Evolutionary conservation across 2,113 vertebrate genomes (phyloP), one percentile per base, ranked within the genome.

Genomic region (Cariama cristata): DNA sequence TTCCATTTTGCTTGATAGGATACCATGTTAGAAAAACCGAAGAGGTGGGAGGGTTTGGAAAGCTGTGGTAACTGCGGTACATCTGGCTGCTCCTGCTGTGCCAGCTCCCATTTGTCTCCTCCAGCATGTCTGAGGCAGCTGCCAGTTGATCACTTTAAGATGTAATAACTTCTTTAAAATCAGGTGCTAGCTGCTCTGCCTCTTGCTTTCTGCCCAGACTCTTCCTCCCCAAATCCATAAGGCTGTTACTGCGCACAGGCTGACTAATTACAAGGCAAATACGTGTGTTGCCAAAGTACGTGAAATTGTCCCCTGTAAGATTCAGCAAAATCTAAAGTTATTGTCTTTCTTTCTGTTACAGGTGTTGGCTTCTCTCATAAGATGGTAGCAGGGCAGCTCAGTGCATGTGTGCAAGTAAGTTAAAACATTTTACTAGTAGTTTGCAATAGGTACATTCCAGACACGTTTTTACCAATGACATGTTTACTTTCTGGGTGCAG

Each of bases 51-150:
- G 38, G 55, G 12, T 38, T 69, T 75, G 72, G 69, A 26, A 74
- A 26, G 60, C 55, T 24, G 64, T 13, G 53, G 77, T 44, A 19
- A 63, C 81, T 62, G 68, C 32, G 5, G 27, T 52, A 7, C 55
- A 26, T 55, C 96, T 88, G 81, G 44, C 58, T n/a, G n/a, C 96
- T 85, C 85, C 53, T 27, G 58, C 50, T 67, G 33, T 79, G 60
- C 59, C 92, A 67, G 81, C 58, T 79, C 74, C 84, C 49, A 1
- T 23, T 30, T 67, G 44, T 63, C 66, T 52, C 27, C 86, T 81
- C 76, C 80, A 35, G 59, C 44, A 12, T 12, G 35, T 19, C 69
- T 59, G n/a, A 93, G 69, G 72, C 20, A 63, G 19, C 49, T 55
- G 71, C 79, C 66, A 71, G 3, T 22, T 22, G 14, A 66, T 12